Conservation (phyloP, 2,888 invertebrate species). For the Itoplectis maculator region DNA sequence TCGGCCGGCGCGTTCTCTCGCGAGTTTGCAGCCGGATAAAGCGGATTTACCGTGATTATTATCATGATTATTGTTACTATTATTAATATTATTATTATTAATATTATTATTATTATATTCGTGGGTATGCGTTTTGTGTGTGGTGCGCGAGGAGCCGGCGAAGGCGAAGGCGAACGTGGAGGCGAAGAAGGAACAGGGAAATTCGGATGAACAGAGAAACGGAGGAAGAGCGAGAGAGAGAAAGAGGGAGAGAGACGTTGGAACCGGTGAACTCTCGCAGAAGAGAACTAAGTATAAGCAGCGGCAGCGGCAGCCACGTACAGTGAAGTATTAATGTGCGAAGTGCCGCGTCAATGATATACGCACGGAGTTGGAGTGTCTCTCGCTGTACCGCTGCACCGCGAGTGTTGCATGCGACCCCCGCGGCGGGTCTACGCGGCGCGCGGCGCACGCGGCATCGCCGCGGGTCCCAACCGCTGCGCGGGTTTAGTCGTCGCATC, state of each 20-base stretch:
- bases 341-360: slow-evolving; percentile 64
- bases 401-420: no score
- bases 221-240: slow-evolving; percentile 16
- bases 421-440: no score
- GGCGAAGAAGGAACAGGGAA: slow-evolving; percentile 26
- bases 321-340: slow-evolving; percentile 57
- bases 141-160: neutral
- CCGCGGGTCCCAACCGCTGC: no score
- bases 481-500: slow-evolving; percentile 12
- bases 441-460: neutral
- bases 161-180: slow-evolving; percentile 30
- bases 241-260: slow-evolving; percentile 24
- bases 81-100: slow-evolving; percentile 40
- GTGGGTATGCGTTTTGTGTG: slow-evolving; percentile 12
- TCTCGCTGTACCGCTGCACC: neutral
- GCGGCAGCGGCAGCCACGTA: slow-evolving; percentile 6
- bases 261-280: slow-evolving; percentile 38
- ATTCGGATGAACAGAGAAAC: slow-evolving; percentile 50
- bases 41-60: slow-evolving; percentile 58
- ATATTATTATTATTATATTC: slow-evolving; percentile 6
- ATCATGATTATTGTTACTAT: slow-evolving; percentile 44
- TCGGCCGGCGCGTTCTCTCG: slow-evolving; percentile 23
- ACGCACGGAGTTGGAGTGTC: slow-evolving; percentile 58
- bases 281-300: slow-evolving; percentile 16
- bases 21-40: slow-evolving; percentile 22